Percentiles rank a stretch among this genome's conserved stretches.
Conservation (phyloP, 2,797 vertebrate genomes). For the Euthynnus affinis region DNA sequence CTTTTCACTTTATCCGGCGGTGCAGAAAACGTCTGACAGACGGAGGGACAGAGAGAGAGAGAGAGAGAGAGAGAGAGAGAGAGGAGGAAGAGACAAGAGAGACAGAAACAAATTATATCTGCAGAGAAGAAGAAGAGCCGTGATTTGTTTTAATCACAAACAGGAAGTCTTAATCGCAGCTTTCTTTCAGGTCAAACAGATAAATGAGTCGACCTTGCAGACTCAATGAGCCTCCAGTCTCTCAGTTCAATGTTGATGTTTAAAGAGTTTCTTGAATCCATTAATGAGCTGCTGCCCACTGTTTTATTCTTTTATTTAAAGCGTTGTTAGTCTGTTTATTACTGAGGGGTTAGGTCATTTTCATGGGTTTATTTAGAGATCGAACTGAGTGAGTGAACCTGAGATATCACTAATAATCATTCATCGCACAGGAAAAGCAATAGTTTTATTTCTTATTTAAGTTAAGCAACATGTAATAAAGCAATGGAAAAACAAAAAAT, state of each 20-base stretch:
- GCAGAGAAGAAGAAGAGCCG: background rate
- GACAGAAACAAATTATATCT: background rate
- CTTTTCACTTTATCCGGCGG: constrained; percentile 24
- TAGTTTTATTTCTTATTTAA: too few relatives aligned
- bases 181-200: constrained; percentile 8
- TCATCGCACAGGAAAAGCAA: too few relatives aligned
- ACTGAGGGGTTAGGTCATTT: too few relatives aligned
- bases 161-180: background rate
- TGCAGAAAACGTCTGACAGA: constrained; percentile 30
- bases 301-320: background rate
- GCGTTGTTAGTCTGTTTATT: too few relatives aligned
- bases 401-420: too few relatives aligned
- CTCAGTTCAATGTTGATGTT: background rate
- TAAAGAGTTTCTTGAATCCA: background rate
- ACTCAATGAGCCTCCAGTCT: background rate
- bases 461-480: too few relatives aligned
- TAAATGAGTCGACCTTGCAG: background rate
- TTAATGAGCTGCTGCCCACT: background rate
- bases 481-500: too few relatives aligned
- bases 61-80: background rate
- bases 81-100: background rate
- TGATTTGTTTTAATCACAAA: constrained; percentile 13
- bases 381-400: too few relatives aligned
- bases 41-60: background rate
- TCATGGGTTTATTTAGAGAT: too few relatives aligned